phyloP scores from a whole-genome alignment of 2,113 vertebrate genomes.

The Oreotrochilus melanogaster region DNA sequence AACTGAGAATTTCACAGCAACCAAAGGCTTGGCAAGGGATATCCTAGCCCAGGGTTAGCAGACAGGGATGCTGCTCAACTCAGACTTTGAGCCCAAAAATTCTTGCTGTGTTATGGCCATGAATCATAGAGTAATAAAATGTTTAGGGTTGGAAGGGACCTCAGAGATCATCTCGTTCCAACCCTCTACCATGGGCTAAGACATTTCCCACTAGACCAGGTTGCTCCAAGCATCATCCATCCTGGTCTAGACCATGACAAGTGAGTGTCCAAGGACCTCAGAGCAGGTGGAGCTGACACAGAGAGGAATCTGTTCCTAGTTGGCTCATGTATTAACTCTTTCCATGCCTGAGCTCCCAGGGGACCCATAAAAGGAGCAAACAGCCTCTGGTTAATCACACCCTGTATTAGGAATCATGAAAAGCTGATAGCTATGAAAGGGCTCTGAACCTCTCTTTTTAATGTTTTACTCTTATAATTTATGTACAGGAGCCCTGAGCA shows the following conservation, averaged over 20 bases:
- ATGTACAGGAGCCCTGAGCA: not conserved
- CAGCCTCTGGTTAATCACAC: not conserved
- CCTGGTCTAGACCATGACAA: fast-evolving
- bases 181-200: no score
- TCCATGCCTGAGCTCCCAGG: not conserved
- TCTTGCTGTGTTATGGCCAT: not conserved
- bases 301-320: not conserved
- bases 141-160: no score
- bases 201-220: no score
- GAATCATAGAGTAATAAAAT: not conserved
- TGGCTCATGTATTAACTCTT: not conserved
- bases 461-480: not conserved
- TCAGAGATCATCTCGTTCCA: no score
- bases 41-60: not conserved
- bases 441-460: not conserved
- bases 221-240: no score
- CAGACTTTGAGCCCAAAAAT: not conserved
- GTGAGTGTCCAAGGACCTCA: not conserved
- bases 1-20: not conserved
- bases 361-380: not conserved
- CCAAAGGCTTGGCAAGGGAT: not conserved
- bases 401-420: not conserved
- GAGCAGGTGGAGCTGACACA: not conserved
- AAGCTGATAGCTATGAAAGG: not conserved
- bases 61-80: not conserved